phyloP scores from a whole-genome alignment of 2,888 invertebrate species.

The Pegoplata infirma region DNA sequence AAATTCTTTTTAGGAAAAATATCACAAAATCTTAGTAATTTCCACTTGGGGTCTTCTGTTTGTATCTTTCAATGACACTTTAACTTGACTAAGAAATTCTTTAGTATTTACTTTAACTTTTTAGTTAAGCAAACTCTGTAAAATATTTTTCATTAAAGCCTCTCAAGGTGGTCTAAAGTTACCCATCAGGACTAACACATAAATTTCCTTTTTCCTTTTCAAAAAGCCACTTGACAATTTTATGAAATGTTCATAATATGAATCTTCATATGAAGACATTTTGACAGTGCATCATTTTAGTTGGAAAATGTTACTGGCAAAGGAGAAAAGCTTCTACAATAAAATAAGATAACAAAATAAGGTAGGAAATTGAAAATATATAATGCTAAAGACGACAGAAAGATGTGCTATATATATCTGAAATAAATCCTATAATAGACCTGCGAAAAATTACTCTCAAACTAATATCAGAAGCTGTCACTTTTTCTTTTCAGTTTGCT shows the following conservation, averaged over 20 bases:
- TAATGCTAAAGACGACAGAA: no score
- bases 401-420: no score
- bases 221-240: constrained; percentile 17
- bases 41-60: no score
- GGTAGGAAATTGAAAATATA: neutral
- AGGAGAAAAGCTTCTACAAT: neutral
- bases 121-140: neutral
- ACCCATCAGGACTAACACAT: neutral
- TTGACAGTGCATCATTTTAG: constrained; percentile 7
- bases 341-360: neutral
- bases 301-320: neutral
- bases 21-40: no score
- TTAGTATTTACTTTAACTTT: neutral
- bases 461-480: no score
- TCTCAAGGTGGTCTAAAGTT: neutral
- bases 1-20: no score
- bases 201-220: neutral
- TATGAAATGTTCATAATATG: constrained; percentile 10
- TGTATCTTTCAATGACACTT: no score
- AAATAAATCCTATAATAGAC: no score
- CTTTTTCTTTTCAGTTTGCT: no score
- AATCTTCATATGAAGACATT: constrained; percentile 3
- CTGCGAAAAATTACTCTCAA: no score
- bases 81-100: no score
- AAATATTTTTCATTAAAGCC: neutral